phyloP scores from a whole-genome alignment of 2,888 invertebrate genomes.

The Tenodera sinensis region DNA sequence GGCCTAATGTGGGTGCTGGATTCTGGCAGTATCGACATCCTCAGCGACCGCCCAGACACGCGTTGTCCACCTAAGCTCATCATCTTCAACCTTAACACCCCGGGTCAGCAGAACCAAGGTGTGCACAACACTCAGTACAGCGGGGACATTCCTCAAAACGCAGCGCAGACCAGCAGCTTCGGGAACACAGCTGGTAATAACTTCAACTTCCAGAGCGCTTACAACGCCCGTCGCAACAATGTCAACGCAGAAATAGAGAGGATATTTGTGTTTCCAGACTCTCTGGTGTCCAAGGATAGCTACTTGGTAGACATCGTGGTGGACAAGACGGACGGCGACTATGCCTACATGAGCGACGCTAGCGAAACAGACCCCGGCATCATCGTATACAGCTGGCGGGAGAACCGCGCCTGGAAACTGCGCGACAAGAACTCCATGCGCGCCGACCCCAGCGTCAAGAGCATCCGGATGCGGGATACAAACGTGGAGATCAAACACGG shows the following conservation, averaged over 20 bases:
- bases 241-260: slow-evolving; percentile 39
- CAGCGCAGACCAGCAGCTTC: background rate
- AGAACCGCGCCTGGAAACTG: slow-evolving; percentile 67
- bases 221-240: background rate
- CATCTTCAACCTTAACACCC: slow-evolving; percentile 58
- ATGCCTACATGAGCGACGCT: slow-evolving; percentile 32
- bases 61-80: slow-evolving; percentile 65
- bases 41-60: slow-evolving; percentile 43
- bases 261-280: slow-evolving; percentile 58
- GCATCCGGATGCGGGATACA: slow-evolving; percentile 39
- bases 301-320: slow-evolving; percentile 71
- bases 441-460: slow-evolving; percentile 46
- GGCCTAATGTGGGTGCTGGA: slow-evolving; percentile 69
- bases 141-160: background rate
- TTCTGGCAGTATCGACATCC: slow-evolving; percentile 61
- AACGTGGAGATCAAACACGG: slow-evolving; percentile 53
- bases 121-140: background rate
- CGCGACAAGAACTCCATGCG: slow-evolving; percentile 62
- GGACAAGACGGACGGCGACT: slow-evolving; percentile 61
- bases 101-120: background rate
- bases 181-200: background rate
- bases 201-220: background rate
- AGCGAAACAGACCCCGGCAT: slow-evolving; percentile 61
- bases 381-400: slow-evolving; percentile 63
- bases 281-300: slow-evolving; percentile 56